These are phyloP conservation scores for Ceyx margarethae DNA, from an alignment of 2,113 vertebrate genomes.

Conservation along the genomic window DNA sequence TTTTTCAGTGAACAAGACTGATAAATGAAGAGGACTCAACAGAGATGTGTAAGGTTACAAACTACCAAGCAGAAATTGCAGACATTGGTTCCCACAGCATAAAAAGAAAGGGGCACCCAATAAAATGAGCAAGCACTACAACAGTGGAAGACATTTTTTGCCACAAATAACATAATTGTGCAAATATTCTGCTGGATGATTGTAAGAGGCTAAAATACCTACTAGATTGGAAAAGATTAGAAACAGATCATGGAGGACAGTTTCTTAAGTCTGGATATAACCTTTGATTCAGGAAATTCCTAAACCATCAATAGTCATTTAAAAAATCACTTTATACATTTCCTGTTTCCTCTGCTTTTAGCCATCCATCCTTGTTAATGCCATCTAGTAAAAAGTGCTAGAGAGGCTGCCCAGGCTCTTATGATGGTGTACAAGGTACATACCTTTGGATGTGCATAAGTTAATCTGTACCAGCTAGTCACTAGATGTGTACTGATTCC, in stretches of 20 bases:
- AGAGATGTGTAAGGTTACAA: neutral
- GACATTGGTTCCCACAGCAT: neutral
- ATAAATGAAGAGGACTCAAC: neutral
- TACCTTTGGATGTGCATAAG: neutral
- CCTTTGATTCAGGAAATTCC: conserved; percentile 20
- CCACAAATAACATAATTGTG: neutral
- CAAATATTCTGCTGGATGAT: neutral
- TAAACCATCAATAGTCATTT: neutral
- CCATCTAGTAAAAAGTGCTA: neutral
- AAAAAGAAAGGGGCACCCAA: neutral
- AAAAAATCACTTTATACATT: neutral
- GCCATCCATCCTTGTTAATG: neutral
- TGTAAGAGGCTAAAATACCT: neutral
- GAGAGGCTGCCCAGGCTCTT: neutral
- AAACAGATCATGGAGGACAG: neutral
- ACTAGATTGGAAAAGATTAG: neutral
- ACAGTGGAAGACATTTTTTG: neutral
- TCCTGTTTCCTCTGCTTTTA: neutral
- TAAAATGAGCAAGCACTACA: neutral
- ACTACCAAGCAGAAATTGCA: neutral
- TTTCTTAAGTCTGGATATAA: neutral
- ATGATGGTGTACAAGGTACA: neutral
- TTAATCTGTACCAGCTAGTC: neutral
- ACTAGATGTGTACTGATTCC: neutral
- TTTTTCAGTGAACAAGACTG: neutral